These are phyloP conservation scores for Hemicentrotus pulcherrimus DNA, from an alignment of 35 echinoderm and acorn worm genomes.

Conservation along the genomic window DNA sequence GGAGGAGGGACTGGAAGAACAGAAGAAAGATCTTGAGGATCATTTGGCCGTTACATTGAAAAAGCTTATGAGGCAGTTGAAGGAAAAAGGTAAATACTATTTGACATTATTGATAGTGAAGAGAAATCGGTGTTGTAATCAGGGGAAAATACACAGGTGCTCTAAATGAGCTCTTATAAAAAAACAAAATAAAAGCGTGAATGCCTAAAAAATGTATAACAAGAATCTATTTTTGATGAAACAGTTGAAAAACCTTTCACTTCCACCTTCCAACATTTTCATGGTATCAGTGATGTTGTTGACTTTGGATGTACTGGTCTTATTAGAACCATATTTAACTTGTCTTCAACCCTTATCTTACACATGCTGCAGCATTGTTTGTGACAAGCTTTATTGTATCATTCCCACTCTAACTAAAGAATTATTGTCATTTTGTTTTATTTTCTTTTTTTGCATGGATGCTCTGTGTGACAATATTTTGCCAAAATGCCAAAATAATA, in stretches of 20 bases:
- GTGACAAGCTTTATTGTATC: background rate
- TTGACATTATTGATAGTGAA: background rate
- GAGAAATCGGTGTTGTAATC: background rate
- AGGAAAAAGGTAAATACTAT: background rate
- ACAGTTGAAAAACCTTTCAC: no score
- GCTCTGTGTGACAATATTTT: background rate
- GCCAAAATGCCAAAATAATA: background rate
- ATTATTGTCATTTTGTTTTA: no score
- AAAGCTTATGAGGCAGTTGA: constrained; percentile 62
- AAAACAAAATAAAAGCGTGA: no score
- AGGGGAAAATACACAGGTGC: no score
- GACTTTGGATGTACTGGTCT: background rate
- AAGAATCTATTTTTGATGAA: no score
- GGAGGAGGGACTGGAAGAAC: constrained; percentile 47
- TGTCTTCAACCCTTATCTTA: background rate
- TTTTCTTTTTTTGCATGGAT: no score
- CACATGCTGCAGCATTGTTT: no score
- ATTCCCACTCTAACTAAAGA: no score
- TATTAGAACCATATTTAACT: background rate
- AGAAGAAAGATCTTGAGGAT: constrained; percentile 52
- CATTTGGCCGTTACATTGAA: constrained; percentile 58
- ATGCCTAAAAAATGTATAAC: no score
- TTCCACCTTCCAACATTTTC: background rate
- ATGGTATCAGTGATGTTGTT: background rate
- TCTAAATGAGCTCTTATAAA: no score